phyloP scores from a whole-genome alignment of 2,113 vertebrate genomes.

The Egretta garzetta region DNA sequence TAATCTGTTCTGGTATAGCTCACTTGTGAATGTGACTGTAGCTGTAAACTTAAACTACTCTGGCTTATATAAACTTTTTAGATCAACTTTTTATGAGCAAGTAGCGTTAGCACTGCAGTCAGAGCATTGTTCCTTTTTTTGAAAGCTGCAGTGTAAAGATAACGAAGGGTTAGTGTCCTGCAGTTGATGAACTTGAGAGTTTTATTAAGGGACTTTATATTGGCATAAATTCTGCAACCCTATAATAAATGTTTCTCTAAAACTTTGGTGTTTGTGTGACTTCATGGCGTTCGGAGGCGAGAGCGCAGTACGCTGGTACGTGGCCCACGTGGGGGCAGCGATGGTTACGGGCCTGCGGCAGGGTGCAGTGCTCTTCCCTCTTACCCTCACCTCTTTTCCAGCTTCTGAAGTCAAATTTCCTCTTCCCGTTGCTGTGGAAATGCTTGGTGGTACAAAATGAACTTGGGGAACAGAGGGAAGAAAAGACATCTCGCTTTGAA shows the following conservation, averaged over 20 bases:
- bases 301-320: accelerated
- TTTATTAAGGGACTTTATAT: constrained; percentile 77
- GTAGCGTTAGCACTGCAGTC: constrained; percentile 56
- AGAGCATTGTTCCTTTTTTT: constrained; percentile 14
- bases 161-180: constrained; percentile 50
- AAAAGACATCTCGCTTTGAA: neutral
- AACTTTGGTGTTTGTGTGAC: constrained; percentile 30
- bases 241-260: constrained; percentile 79
- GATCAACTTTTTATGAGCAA: constrained; percentile 68
- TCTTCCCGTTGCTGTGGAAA: neutral
- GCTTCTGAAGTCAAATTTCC: neutral
- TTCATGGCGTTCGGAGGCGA: neutral
- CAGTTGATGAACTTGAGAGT: constrained; percentile 60
- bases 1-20: constrained; percentile 39
- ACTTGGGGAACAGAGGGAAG: neutral
- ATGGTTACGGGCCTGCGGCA: neutral
- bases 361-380: neutral
- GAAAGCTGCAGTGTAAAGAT: constrained; percentile 55
- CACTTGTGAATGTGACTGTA: constrained; percentile 64
- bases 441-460: neutral
- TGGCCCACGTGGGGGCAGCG: accelerated
- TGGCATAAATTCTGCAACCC: constrained; percentile 72
- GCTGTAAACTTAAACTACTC: constrained; percentile 57
- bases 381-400: neutral
- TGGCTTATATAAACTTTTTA: constrained; percentile 69